phyloP scores from a whole-genome alignment of 1,140 invertebrate genomes.

The Acyrthosiphon pisum region DNA sequence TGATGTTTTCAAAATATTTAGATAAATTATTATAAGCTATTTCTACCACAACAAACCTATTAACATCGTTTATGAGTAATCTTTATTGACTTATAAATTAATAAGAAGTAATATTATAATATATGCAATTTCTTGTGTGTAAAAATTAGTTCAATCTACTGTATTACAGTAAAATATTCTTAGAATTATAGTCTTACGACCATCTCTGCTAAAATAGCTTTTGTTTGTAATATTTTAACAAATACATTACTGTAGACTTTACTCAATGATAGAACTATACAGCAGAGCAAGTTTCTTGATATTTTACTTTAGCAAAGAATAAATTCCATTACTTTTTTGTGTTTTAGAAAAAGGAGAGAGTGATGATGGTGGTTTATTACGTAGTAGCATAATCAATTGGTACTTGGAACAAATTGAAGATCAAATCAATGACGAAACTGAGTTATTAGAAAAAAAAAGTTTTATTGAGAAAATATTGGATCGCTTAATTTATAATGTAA shows the following conservation, averaged over 20 bases:
- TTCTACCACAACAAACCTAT: background rate
- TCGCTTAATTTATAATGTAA: constrained; percentile 87
- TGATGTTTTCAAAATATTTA: no score
- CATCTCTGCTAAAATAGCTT: background rate
- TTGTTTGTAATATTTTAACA: no score
- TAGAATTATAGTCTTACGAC: no score
- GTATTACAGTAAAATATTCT: no score
- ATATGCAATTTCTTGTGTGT: no score
- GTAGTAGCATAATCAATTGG: constrained; percentile 90
- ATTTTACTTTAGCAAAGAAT: background rate
- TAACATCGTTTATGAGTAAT: no score
- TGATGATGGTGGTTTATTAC: constrained; percentile 71
- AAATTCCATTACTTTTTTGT: constrained; percentile 30
- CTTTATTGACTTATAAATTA: no score
- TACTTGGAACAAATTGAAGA: constrained; percentile 90
- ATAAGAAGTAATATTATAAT: no score
- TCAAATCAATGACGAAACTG: constrained; percentile 84
- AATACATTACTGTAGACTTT: no score
- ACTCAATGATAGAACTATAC: background rate
- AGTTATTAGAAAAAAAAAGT: constrained; percentile 86
- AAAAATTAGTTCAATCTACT: no score
- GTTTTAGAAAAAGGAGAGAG: constrained; percentile 60
- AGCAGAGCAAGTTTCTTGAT: background rate
- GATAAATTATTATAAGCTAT: background rate
- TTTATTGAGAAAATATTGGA: constrained; percentile 96